phyloP scores from a whole-genome alignment of 1,140 invertebrate species.

The Drosophila santomea region DNA sequence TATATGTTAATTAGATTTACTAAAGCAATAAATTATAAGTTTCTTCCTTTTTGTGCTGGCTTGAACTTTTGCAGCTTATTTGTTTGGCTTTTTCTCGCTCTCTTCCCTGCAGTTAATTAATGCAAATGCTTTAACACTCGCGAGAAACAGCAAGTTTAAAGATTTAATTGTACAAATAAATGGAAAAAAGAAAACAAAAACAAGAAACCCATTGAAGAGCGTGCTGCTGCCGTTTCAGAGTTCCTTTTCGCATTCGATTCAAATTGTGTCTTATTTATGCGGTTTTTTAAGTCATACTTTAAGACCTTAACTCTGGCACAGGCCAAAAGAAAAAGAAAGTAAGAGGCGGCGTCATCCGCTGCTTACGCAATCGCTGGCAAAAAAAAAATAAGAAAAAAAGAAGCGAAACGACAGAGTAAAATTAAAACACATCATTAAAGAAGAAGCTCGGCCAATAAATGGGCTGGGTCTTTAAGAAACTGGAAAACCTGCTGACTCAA shows the following conservation, averaged over 20 bases:
- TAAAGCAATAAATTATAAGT: conserved; percentile 72
- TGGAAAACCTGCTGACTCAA: conserved; percentile 16
- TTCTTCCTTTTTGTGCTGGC: conserved; percentile 31
- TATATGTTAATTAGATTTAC: conserved; percentile 80
- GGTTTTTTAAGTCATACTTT: conserved; percentile 30
- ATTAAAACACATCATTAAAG: conserved; percentile 76
- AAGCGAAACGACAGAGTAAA: conserved; percentile 44
- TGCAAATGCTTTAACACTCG: conserved; percentile 48
- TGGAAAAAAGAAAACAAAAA: conserved; percentile 10
- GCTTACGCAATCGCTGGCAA: conserved; percentile 66
- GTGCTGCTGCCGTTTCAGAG: not conserved
- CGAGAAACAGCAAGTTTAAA: conserved; percentile 30
- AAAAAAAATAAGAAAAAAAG: not conserved
- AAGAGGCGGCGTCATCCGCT: conserved; percentile 58
- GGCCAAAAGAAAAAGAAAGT: conserved; percentile 75
- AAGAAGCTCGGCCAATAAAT: conserved; percentile 45
- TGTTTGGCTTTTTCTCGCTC: conserved; percentile 11
- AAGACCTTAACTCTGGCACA: conserved; percentile 15
- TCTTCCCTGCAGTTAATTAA: conserved; percentile 45
- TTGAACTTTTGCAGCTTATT: conserved; percentile 14
- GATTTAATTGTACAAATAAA: conserved; percentile 51
- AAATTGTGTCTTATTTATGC: conserved; percentile 35
- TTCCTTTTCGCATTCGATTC: conserved; percentile 37
- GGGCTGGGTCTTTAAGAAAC: conserved; percentile 26
- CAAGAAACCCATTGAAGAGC: conserved; percentile 1